Percentiles rank a stretch among this genome's conserved stretches.
These are phyloP conservation scores for Cyprinodon diabolis DNA, from an alignment of 2,797 vertebrate genomes.

Conservation along the genomic window DNA sequence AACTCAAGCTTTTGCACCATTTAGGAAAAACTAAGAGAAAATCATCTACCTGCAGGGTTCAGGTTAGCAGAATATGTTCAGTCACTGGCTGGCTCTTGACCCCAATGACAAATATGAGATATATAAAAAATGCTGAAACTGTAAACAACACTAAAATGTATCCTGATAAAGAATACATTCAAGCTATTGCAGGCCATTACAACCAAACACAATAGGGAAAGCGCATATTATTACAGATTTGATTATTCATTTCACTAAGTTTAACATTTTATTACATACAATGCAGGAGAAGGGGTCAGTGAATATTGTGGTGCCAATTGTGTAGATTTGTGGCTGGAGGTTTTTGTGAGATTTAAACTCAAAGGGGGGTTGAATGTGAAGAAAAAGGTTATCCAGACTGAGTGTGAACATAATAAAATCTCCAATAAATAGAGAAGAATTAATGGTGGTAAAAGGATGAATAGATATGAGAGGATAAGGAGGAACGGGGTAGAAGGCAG, in stretches of 20 bases:
- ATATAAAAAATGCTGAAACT: neutral
- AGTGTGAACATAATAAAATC: no score
- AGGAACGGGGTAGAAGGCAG: no score
- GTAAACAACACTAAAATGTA: no score
- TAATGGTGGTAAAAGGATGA: no score
- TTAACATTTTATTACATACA: neutral
- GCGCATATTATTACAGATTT: neutral
- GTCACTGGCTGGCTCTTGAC: neutral
- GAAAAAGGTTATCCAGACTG: neutral
- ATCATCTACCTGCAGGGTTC: conserved; percentile 10
- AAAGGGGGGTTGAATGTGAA: neutral
- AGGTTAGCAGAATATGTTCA: conserved; percentile 1
- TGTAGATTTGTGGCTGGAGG: neutral
- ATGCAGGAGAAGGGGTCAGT: neutral
- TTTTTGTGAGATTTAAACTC: neutral
- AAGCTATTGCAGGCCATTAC: neutral
- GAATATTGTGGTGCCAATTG: neutral
- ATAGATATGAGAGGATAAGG: no score
- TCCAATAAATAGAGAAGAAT: neutral
- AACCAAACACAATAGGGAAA: neutral
- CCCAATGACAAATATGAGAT: neutral
- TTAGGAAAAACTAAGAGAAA: conserved; percentile 11
- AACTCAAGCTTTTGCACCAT: neutral
- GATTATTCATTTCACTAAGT: neutral
- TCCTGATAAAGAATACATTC: no score